Evolutionary conservation across 2,888 invertebrate genomes (phyloP), one percentile per base, ranked within the genome.

Genomic region (Automeris io): DNA sequence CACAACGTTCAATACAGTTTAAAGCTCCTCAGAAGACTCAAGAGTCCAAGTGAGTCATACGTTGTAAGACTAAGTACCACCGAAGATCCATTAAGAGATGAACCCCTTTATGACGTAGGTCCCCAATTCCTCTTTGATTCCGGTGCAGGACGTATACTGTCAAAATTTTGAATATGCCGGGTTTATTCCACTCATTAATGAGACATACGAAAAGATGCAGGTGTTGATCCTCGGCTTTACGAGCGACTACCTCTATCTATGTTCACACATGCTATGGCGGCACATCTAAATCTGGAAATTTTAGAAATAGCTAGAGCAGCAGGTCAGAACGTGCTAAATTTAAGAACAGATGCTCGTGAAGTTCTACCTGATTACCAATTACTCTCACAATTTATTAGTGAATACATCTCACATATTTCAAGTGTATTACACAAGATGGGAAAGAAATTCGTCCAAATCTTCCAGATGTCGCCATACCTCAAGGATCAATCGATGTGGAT

Each of bases 151-250:
- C 6, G 21, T 32, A 0, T 41, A 37, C 18, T 29, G 35, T 9
- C 47, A 47, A 13, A 47, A 45, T 16, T 45, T 45, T 21, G 43
- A 48, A 1, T 43, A 18, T 13, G 29, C 38, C 2, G 47, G 45
- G 4, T 48, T 45, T 24, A 40, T 45, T 2, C 37, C 40, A 1
- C 3, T 43, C 6, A 37, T 47, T 5, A 33, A 47, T 6, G 33
- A 40, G 18, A 43, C 43, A 1, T 47, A 45, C 18, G 45, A 45
- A 12, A 41, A 43, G 35, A 26, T 48, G 25, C 19, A n/a, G 44
- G 42, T 2, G 34, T 45, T 2, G 42, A 42, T 18, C 45, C 45
- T 3, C 18, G 45, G 1, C 23, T 46, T 7, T 24, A 26, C 8
- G 41, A 41, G 3, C 22, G 45, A 1, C 18, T 42, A 23, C 45